phyloP scores from a whole-genome alignment of 2,113 vertebrate species.

The Ageneiosus marmoratus region DNA sequence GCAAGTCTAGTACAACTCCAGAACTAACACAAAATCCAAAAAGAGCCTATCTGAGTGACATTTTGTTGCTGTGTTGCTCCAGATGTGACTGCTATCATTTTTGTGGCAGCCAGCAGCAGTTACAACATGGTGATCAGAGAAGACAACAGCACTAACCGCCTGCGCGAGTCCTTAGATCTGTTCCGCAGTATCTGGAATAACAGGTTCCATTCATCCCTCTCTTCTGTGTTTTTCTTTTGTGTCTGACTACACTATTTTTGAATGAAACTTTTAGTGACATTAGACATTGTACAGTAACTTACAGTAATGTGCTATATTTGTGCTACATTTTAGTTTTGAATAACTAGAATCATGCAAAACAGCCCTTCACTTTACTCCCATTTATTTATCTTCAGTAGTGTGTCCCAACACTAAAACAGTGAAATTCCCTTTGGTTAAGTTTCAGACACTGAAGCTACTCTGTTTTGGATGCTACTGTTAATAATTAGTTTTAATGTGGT shows the following conservation, averaged over 20 bases:
- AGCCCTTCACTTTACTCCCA: neutral
- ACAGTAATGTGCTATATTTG: neutral
- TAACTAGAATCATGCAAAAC: neutral
- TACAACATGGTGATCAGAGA: constrained; percentile 99
- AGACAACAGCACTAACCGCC: constrained; percentile 95
- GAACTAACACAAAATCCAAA: neutral
- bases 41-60: neutral
- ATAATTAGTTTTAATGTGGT: no score
- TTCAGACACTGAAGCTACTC: neutral
- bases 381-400: neutral
- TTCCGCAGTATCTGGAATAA: constrained; percentile 99
- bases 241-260: neutral
- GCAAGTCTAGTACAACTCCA: neutral
- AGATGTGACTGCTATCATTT: constrained; percentile 98
- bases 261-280: neutral
- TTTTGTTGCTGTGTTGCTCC: neutral
- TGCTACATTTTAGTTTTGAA: neutral
- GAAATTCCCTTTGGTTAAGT: neutral
- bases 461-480: no score
- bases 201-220: constrained; percentile 66
- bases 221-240: neutral
- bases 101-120: constrained; percentile 96
- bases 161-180: constrained; percentile 92
- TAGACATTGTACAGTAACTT: neutral
- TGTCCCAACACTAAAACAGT: neutral